These are phyloP conservation scores for Ectropis crepuscularia DNA, from an alignment of 2,888 invertebrate genomes.

Conservation along the genomic window DNA sequence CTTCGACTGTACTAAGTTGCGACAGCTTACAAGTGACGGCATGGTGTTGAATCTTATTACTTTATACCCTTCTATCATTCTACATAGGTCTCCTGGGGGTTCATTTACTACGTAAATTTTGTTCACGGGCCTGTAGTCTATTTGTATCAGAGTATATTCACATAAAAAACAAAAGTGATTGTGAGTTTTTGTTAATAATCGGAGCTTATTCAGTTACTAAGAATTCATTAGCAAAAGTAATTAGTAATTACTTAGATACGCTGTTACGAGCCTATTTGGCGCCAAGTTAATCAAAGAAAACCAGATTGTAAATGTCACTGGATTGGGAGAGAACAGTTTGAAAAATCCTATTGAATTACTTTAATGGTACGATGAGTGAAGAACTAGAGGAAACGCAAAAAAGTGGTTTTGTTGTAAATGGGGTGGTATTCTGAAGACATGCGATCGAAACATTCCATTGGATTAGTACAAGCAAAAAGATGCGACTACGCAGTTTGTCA, in stretches of 20 bases:
- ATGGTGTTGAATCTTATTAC: no score
- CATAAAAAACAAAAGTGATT: no score
- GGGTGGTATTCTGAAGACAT: constrained; percentile 33
- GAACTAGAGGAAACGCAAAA: constrained; percentile 48
- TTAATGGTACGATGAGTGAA: constrained; percentile 57
- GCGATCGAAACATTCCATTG: not conserved
- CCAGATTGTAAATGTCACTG: constrained; percentile 41
- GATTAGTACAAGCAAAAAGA: not conserved
- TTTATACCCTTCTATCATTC: no score
- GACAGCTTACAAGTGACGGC: no score
- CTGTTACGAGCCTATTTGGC: not conserved
- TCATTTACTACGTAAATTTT: no score
- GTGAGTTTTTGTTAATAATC: no score
- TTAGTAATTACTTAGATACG: not conserved
- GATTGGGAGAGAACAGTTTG: constrained; percentile 44
- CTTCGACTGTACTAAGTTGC: no score
- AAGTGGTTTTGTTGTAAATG: constrained; percentile 51
- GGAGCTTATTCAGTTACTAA: not conserved
- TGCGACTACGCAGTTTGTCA: no score
- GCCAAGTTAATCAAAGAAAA: constrained; percentile 47
- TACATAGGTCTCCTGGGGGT: no score
- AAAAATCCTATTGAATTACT: constrained; percentile 69
- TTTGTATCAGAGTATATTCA: no score
- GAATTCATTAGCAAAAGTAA: constrained; percentile 1
- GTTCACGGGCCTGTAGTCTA: no score